phyloP scores from a whole-genome alignment of 2,797 vertebrate genomes.

The Chanos chanos region DNA sequence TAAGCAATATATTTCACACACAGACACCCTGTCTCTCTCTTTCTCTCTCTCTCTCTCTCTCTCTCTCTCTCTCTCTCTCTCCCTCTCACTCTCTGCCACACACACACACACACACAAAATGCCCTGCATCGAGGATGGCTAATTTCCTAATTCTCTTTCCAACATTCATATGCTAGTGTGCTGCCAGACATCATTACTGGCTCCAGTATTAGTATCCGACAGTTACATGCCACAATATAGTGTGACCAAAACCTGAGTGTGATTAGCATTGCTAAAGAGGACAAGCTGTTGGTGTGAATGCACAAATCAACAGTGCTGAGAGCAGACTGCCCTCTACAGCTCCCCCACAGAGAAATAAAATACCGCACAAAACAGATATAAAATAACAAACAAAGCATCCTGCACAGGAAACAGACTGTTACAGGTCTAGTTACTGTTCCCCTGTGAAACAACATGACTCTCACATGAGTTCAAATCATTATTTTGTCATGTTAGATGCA shows the following conservation, averaged over 20 bases:
- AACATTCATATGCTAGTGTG: neutral
- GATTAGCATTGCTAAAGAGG: neutral
- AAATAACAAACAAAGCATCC: no score
- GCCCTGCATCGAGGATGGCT: no score
- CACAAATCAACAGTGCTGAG: no score
- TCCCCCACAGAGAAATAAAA: neutral
- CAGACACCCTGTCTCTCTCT: no score
- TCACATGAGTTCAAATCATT: no score
- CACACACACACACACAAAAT: conserved; percentile 11
- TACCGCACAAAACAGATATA: no score
- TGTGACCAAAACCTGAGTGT: neutral
- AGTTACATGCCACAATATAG: neutral
- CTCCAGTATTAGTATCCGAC: neutral
- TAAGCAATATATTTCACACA: no score
- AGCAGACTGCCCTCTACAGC: conserved; percentile 3
- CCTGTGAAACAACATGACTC: no score
- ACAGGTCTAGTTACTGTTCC: no score
- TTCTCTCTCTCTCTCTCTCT: neutral
- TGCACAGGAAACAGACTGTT: neutral
- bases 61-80: neutral
- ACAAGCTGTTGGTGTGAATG: no score
- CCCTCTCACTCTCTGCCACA: conserved; percentile 29
- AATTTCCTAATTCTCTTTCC: conserved; percentile 17
- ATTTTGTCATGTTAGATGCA: no score
- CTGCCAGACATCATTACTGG: neutral